Percentiles rank a stretch among this genome's conserved stretches.
Conservation (phyloP, 2,113 vertebrate species). For the Odocoileus hemionus region DNA sequence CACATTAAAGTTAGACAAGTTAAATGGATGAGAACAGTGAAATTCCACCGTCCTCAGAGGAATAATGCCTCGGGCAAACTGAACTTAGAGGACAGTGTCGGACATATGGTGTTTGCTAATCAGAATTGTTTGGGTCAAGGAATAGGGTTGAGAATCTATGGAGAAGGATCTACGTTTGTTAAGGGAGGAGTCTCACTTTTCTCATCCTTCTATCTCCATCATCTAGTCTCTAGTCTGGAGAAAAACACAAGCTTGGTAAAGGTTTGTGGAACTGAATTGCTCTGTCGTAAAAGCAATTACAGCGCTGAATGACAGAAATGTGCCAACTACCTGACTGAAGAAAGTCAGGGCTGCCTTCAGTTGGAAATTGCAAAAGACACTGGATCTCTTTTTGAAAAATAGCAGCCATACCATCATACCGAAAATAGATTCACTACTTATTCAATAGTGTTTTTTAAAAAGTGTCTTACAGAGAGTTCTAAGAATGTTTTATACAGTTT, state of each 20-base stretch:
- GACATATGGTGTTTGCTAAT: background rate
- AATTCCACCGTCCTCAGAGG: constrained; percentile 25
- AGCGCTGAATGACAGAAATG: constrained; percentile 46
- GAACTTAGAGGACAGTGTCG: background rate
- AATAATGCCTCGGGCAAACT: background rate
- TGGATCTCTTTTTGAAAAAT: constrained; percentile 20
- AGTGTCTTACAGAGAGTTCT: constrained; percentile 18
- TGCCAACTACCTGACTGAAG: constrained; percentile 42
- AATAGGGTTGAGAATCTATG: background rate
- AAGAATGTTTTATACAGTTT: constrained; percentile 29
- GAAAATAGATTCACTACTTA: constrained; percentile 56
- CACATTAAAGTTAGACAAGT: constrained; percentile 53
- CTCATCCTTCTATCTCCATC: background rate
- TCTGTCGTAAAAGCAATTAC: constrained; percentile 43
- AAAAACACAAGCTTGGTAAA: constrained; percentile 31
- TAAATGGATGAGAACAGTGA: constrained; percentile 34
- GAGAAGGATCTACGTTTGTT: background rate
- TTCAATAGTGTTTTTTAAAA: background rate
- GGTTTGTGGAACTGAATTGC: constrained; percentile 48
- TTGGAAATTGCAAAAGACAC: constrained; percentile 42
- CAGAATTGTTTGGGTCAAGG: constrained; percentile 8
- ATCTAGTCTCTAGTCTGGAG: background rate
- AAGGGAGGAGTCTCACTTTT: background rate
- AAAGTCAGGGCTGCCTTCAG: constrained; percentile 29
- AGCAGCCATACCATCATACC: constrained; percentile 22